These are phyloP conservation scores for Bungarus multicinctus DNA, from an alignment of 2,113 vertebrate species.

Conservation along the genomic window DNA sequence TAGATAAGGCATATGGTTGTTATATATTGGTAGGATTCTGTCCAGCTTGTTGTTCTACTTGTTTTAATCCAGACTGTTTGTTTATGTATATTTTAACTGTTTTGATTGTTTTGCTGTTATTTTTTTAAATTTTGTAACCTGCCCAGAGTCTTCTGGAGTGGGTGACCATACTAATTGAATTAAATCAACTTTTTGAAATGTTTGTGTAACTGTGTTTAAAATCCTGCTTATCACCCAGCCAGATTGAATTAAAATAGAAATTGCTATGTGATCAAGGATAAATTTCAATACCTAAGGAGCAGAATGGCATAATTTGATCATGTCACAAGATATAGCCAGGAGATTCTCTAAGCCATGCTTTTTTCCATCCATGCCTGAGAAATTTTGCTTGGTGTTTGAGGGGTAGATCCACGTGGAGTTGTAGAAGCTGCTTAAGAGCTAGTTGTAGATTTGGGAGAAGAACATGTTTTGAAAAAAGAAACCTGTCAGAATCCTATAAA, in stretches of 20 bases:
- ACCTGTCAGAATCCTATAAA: background rate
- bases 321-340: background rate
- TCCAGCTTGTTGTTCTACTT: background rate
- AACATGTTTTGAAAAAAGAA: background rate
- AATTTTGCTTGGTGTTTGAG: background rate
- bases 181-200: background rate
- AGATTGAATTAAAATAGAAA: background rate
- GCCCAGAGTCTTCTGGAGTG: background rate
- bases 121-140: background rate
- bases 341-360: background rate
- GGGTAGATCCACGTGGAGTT: background rate
- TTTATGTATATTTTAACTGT: background rate
- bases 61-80: background rate
- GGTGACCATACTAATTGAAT: background rate
- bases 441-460: background rate
- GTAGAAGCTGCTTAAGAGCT: background rate
- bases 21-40: background rate
- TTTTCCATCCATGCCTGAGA: background rate
- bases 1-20: background rate
- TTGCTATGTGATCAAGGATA: background rate
- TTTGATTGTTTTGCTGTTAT: background rate
- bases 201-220: background rate
- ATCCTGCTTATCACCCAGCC: too few species aligned
- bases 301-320: background rate
- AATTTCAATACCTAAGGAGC: background rate